Percentiles rank a stretch among this genome's conserved stretches.
Evolutionary conservation across 2,113 vertebrate genomes (phyloP).

Genomic region (Cyrtonyx montezumae): DNA sequence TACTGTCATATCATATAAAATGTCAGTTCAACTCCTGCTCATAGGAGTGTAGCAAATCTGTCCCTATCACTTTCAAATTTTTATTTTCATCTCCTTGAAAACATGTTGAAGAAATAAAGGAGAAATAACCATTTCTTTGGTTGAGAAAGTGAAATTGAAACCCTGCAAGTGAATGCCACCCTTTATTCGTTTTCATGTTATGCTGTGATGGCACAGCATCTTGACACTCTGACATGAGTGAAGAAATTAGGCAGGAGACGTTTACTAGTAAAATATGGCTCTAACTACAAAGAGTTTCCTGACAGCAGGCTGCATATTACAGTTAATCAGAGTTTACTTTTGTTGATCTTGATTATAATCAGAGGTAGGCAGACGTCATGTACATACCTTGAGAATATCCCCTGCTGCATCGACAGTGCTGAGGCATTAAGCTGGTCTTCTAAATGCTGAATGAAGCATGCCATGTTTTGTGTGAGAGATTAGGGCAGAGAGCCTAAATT

Average conservation of each 20-base stretch:
- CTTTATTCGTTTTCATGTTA: background rate
- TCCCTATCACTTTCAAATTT: background rate
- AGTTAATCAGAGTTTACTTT: constrained; percentile 55
- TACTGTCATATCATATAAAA: no score
- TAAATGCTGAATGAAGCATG: background rate
- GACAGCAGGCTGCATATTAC: constrained; percentile 2
- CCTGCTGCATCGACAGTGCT: background rate
- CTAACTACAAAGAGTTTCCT: constrained; percentile 23
- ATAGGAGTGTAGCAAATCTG: background rate
- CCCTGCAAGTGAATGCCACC: background rate
- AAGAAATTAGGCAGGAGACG: constrained; percentile 25
- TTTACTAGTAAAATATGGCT: constrained; percentile 28
- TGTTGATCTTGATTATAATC: constrained; percentile 56
- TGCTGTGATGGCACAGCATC: background rate
- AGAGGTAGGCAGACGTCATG: constrained; percentile 4
- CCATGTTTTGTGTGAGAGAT: background rate
- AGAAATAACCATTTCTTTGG: background rate
- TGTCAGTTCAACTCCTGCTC: no score
- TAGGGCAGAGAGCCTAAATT: constrained; percentile 24
- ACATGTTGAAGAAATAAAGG: background rate
- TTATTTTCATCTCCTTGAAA: background rate
- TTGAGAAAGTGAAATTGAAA: background rate
- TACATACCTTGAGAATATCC: constrained; percentile 33
- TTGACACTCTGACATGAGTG: background rate
- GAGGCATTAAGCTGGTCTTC: background rate